phyloP scores from a whole-genome alignment of 1,140 invertebrate species.

The Tetraneura akinire region DNA sequence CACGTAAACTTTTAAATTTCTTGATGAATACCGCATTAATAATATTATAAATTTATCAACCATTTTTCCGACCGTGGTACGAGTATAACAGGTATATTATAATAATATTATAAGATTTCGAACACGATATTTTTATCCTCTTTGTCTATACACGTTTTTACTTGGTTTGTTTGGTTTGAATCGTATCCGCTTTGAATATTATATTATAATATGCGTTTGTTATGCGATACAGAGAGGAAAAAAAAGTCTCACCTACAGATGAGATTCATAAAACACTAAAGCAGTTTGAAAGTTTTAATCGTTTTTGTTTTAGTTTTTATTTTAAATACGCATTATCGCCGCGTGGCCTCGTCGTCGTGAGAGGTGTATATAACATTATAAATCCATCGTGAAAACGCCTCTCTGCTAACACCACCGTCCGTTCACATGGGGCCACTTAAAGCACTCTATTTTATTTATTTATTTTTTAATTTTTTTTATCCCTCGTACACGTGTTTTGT shows the following conservation, averaged over 20 bases:
- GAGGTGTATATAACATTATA: not conserved
- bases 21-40: conserved; percentile 30
- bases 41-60: no score
- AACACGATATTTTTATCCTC: not conserved
- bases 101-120: not conserved
- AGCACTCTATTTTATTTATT: not conserved
- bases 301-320: conserved; percentile 26
- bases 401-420: not conserved
- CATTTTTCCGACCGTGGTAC: not conserved
- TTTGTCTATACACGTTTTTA: conserved; percentile 1
- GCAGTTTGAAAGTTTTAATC: conserved; percentile 32
- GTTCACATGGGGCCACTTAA: not conserved
- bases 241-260: conserved; percentile 1
- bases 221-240: no score
- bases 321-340: conserved; percentile 13
- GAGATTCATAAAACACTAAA: conserved; percentile 19
- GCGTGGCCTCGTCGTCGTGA: not conserved
- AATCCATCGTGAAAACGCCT: not conserved
- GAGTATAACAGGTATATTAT: not conserved
- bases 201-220: not conserved
- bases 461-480: not conserved
- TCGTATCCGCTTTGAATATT: conserved; percentile 7
- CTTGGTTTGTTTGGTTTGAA: conserved; percentile 28
- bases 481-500: no score
- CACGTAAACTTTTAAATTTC: conserved; percentile 7